Percentiles rank a stretch among this genome's conserved stretches.
These are phyloP conservation scores for Polyommatus icarus DNA, from an alignment of 2,888 invertebrate genomes.

Conservation along the genomic window DNA sequence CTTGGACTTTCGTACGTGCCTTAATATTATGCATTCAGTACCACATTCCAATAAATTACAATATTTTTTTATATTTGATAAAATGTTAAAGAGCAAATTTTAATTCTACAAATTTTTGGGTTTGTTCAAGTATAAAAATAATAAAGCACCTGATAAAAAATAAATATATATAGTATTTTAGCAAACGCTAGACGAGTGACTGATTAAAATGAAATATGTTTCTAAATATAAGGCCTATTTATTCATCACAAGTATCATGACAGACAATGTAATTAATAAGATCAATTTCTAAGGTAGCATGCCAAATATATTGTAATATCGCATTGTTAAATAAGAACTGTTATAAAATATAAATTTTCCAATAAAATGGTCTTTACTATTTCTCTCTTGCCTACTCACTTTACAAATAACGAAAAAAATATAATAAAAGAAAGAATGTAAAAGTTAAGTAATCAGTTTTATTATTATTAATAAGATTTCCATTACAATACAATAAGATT, in stretches of 20 bases:
- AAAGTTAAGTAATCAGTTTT: slow-evolving; percentile 33
- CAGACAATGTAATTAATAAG: slow-evolving; percentile 38
- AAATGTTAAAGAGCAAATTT: background rate
- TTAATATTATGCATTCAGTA: background rate
- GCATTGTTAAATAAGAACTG: slow-evolving; percentile 76
- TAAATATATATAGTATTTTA: background rate
- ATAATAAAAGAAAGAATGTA: background rate
- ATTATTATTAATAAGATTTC: slow-evolving; percentile 38
- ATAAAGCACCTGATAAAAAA: background rate
- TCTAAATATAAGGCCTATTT: slow-evolving; percentile 1
- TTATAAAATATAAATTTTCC: slow-evolving; percentile 77
- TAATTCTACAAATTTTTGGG: background rate
- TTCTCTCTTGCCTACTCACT: background rate
- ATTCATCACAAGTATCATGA: slow-evolving; percentile 32
- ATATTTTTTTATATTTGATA: background rate
- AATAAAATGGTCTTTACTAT: slow-evolving; percentile 34
- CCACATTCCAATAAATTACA: background rate
- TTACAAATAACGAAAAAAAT: background rate
- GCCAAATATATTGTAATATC: slow-evolving; percentile 79
- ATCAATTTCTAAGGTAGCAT: slow-evolving; percentile 62
- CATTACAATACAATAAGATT: slow-evolving; percentile 48
- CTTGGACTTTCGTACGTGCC: background rate
- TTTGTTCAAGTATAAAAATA: background rate
- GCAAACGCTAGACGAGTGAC: background rate
- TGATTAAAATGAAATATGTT: background rate